Base-by-base conservation (phyloP, 2,797 vertebrate genomes). In the Dicrostonyx torquatus region DNA sequence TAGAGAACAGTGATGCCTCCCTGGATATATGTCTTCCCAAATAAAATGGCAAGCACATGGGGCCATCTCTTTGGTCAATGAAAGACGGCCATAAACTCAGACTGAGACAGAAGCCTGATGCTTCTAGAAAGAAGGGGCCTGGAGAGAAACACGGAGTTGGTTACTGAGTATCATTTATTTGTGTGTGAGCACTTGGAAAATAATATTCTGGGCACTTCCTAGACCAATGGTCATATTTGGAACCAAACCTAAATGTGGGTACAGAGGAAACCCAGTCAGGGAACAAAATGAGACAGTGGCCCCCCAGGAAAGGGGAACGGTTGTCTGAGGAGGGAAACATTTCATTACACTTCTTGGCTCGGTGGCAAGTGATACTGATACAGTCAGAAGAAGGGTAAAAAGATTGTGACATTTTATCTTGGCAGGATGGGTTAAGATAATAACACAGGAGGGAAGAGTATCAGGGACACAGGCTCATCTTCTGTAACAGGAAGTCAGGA, bases 401-500 rank as follows among this genome's bases (percentile, higher is more conserved):
- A 48, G 58, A 37, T 29, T 20, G 40, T 17, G 53, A 78, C n/a
- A 13, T 8, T 34, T 40, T 18, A 9, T 76, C 45, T 6, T 20
- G 48, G 66, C 12, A n/a, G 60, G 43, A 60, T 53, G 45, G 10
- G 43, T 34, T 9, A 73, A 86, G 72, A 85, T 53, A 50, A 79
- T 89, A 72, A 37, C 26, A 26, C 29, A n/a, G 66, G 90, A 15
- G 48, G 26, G 50, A 70, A 70, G 77, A 84, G 40, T 5, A n/a
- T 45, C 60, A 53, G 50, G 84, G 88, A 53, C 24, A 22, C 4
- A 20, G 62, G 40, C 87, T 92, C 87, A 78, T 68, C 82, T 70
- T 12, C 22, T 45, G 5, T 43, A 87, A 87, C 60, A 88, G 94
- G 94, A 96, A 96, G 89, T 77, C 83, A 72, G 60, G 75, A 89